Evolutionary conservation across 2,888 invertebrate genomes (phyloP), one percentile per base, ranked within the genome.

Genomic region (Augiades crinisus): DNA sequence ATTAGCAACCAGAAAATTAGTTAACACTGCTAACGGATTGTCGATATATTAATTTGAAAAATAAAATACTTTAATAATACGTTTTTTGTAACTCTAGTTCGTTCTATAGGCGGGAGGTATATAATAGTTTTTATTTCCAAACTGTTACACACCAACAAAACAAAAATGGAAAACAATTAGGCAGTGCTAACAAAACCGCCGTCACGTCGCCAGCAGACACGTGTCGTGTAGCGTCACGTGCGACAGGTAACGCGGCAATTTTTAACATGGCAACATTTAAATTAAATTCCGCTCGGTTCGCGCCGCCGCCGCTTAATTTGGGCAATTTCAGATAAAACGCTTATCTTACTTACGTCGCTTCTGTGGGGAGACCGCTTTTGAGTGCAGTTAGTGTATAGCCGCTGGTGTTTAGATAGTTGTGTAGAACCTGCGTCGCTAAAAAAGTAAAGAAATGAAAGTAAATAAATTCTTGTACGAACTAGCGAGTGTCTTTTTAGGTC

Each of bases 241-340:
- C 72, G 78, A 73, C 82, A 83, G 83, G 85, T 86, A 82, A 76
- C 78, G 72, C 65, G 72, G 76, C 79, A 78, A 77, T 82, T 84
- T 86, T 86, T 83, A 80, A 80, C 81, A 65, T 66, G 78, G 60
- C 75, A 73, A 81, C 82, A 79, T 84, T 83, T 83, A 83, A 84
- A 85, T 86, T 81, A 84, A 82, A 84, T 82, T 84, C 82, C 71
- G 51, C 34, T 43, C 62, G 60, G 63, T 59, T 54, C 55, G 53
- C 60, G 53, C 53, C 55, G 59, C 53, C 63, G 61, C 57, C 68
- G 68, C 75, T 76, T 83, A 80, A 83, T 83, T 82, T 77, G 75
- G 74, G 69, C 79, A 81, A 81, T 83, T 83, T 73, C 67, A 72
- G 73, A 72, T 70, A 68, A 75, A 78, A 73, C 63, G 75, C 75